These are phyloP conservation scores for Pithecia hirsuta DNA, from an alignment of 2,797 vertebrate species.

Conservation along the genomic window DNA sequence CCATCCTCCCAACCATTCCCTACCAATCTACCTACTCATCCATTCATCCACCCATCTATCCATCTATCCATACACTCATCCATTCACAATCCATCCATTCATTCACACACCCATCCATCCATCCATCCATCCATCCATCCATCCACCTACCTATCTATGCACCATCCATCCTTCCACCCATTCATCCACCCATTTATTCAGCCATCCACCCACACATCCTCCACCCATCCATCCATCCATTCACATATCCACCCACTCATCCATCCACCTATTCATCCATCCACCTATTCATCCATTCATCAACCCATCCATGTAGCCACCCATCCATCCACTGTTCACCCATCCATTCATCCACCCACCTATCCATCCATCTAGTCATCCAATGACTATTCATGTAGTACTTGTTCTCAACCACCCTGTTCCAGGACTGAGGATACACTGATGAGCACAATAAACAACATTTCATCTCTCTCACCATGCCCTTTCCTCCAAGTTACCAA, in stretches of 20 bases:
- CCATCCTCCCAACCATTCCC: too few species aligned
- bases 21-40: too few species aligned
- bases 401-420: background rate
- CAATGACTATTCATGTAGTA: background rate
- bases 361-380: background rate
- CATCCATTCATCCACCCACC: background rate
- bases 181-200: background rate
- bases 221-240: rapidly evolving
- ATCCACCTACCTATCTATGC: too few species aligned
- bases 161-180: background rate
- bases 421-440: background rate
- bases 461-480: background rate
- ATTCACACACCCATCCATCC: rapidly evolving
- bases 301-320: too few species aligned
- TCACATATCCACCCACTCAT: background rate
- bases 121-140: too few species aligned
- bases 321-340: background rate
- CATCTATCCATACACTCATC: background rate
- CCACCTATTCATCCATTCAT: background rate
- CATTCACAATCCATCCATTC: background rate
- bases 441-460: background rate
- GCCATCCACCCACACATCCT: background rate
- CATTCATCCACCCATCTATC: too few species aligned
- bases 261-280: background rate
- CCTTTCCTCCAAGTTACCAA: background rate